Evolutionary conservation across 1,140 invertebrate genomes (phyloP).

Genomic region (Saccostrea glomerata): DNA sequence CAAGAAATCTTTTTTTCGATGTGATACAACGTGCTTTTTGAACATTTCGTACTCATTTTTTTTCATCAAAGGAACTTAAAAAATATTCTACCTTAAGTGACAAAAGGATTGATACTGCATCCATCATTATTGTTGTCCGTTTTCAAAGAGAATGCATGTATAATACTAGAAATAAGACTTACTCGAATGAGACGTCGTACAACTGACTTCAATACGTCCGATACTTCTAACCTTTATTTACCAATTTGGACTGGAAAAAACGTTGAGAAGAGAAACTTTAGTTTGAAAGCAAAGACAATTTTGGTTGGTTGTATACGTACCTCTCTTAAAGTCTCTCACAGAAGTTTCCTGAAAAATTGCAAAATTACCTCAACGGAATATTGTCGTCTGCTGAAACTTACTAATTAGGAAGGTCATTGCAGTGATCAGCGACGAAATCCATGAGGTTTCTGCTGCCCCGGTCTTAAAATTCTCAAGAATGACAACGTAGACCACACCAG

Average conservation of each 20-base stretch:
- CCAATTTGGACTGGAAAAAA: slow-evolving; percentile 15
- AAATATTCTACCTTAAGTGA: neutral
- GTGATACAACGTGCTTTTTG: too few species aligned
- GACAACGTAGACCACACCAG: slow-evolving; percentile 92
- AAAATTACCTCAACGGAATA: neutral
- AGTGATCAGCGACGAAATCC: slow-evolving; percentile 85
- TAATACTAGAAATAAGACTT: neutral
- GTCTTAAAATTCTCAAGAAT: slow-evolving; percentile 90
- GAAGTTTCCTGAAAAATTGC: neutral
- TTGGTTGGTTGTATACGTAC: neutral
- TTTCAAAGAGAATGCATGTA: neutral
- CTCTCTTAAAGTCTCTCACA: neutral
- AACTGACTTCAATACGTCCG: neutral
- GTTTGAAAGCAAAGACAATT: neutral
- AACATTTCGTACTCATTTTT: too few species aligned
- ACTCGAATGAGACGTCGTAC: neutral
- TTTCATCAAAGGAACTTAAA: too few species aligned
- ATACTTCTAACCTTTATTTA: neutral
- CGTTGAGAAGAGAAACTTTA: slow-evolving; percentile 2
- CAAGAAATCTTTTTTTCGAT: too few species aligned
- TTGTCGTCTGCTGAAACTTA: slow-evolving; percentile 45
- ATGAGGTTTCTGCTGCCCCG: slow-evolving; percentile 90
- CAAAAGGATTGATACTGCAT: neutral
- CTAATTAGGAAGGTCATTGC: slow-evolving; percentile 50
- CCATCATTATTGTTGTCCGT: neutral